These are phyloP conservation scores for Syngnathus floridae DNA, from an alignment of 2,113 vertebrate genomes.

Conservation along the genomic window DNA sequence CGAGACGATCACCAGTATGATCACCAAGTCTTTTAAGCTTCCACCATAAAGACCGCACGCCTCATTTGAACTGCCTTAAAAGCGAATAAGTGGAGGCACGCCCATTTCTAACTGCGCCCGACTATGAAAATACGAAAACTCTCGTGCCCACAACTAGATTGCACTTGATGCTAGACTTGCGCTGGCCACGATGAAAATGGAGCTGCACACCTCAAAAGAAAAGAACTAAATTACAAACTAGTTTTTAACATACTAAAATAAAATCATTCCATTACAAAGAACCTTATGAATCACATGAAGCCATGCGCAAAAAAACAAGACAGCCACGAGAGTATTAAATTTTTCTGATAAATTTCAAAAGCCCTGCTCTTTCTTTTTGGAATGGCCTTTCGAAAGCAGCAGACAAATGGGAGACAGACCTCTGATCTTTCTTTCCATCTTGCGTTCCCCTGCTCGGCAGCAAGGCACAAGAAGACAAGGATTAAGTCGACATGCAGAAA, in stretches of 20 bases:
- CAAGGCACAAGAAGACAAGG: constrained; percentile 84
- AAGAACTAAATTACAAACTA: background rate
- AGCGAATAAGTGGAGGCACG: no score
- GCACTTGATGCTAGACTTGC: no score
- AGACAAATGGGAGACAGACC: constrained; percentile 79
- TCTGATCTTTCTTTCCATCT: constrained; percentile 89
- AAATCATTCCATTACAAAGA: background rate
- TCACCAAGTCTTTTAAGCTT: no score
- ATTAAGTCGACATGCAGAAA: constrained; percentile 75
- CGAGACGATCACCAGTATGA: no score
- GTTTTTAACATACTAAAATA: background rate
- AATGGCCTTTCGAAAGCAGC: constrained; percentile 22
- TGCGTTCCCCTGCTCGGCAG: constrained; percentile 85
- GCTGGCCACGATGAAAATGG: no score
- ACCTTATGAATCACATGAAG: background rate
- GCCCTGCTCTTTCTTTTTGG: background rate
- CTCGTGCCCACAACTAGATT: no score
- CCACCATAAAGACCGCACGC: no score
- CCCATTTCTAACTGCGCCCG: no score
- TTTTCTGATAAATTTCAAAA: background rate
- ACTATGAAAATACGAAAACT: no score
- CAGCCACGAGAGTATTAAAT: background rate
- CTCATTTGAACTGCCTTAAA: no score
- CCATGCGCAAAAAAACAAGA: background rate
- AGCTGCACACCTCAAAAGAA: background rate